Evolutionary conservation across 2,888 invertebrate species (phyloP).

Genomic region (Hemistola chrysoprasaria): DNA sequence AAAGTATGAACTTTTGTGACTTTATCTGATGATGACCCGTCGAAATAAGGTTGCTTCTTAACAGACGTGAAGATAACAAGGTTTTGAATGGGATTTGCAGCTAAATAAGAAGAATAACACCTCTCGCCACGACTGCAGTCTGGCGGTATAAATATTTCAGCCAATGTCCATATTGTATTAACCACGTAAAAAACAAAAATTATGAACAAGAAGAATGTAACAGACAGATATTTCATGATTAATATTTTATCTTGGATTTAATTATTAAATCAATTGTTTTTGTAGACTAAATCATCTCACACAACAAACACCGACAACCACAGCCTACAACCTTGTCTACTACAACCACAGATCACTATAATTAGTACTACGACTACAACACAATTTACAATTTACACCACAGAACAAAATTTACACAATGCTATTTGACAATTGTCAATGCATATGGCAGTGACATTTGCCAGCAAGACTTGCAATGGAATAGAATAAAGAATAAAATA

Average conservation of each 20-base stretch:
- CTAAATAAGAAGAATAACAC: conserved; percentile 88
- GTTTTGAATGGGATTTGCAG: conserved; percentile 85
- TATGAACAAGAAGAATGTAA: conserved; percentile 83
- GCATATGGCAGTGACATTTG: too few species aligned
- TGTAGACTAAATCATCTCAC: too few species aligned
- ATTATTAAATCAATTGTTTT: too few species aligned
- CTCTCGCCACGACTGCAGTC: conserved; percentile 84
- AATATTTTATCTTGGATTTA: background rate
- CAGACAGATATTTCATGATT: conserved; percentile 78
- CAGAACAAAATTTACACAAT: too few species aligned
- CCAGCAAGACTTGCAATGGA: too few species aligned
- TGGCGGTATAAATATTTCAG: conserved; percentile 87
- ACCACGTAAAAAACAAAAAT: conserved; percentile 86
- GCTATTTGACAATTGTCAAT: too few species aligned
- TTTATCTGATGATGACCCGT: conserved; percentile 61
- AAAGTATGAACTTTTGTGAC: conserved; percentile 83
- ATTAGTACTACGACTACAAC: too few species aligned
- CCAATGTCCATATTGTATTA: conserved; percentile 89
- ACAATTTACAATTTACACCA: too few species aligned
- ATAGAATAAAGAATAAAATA: too few species aligned
- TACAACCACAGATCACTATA: too few species aligned
- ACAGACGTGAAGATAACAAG: conserved; percentile 86
- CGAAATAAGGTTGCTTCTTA: conserved; percentile 78
- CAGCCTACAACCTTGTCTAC: too few species aligned
- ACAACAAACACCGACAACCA: too few species aligned